These are phyloP conservation scores for Allygus modestus DNA, from an alignment of 2,888 invertebrate genomes.

Conservation along the genomic window DNA sequence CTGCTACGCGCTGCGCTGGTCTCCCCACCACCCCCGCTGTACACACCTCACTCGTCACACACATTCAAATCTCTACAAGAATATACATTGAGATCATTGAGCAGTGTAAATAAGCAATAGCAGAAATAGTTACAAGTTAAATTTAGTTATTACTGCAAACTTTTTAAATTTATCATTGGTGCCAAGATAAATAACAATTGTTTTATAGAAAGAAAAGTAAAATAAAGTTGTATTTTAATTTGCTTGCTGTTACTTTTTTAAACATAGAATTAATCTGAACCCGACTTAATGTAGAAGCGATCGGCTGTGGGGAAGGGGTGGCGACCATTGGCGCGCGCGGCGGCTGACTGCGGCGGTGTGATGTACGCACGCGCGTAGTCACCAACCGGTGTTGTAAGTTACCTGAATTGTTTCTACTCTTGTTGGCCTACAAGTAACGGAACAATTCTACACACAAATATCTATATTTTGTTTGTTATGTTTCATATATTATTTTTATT, in stretches of 20 bases:
- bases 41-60: background rate
- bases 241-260: too few species aligned
- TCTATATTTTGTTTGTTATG: slow-evolving; percentile 64
- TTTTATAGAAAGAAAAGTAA: too few species aligned
- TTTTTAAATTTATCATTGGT: too few species aligned
- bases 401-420: slow-evolving; percentile 60
- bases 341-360: slow-evolving; percentile 21
- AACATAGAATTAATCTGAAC: too few species aligned
- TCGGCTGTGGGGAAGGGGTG: too few species aligned
- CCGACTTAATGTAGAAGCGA: too few species aligned
- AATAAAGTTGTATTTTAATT: too few species aligned
- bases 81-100: too few species aligned
- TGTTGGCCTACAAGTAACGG: slow-evolving; percentile 53
- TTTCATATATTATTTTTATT: slow-evolving; percentile 64
- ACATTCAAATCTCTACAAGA: background rate
- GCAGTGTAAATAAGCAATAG: too few species aligned
- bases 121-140: too few species aligned
- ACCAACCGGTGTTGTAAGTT: slow-evolving; percentile 64
- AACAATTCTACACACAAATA: slow-evolving; percentile 54
- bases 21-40: background rate
- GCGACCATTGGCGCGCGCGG: slow-evolving; percentile 14
- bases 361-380: background rate
- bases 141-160: too few species aligned
- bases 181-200: too few species aligned
- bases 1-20: background rate